Conservation (phyloP, 2,113 vertebrate genomes). For the Anarhynchus alexandrinus region DNA sequence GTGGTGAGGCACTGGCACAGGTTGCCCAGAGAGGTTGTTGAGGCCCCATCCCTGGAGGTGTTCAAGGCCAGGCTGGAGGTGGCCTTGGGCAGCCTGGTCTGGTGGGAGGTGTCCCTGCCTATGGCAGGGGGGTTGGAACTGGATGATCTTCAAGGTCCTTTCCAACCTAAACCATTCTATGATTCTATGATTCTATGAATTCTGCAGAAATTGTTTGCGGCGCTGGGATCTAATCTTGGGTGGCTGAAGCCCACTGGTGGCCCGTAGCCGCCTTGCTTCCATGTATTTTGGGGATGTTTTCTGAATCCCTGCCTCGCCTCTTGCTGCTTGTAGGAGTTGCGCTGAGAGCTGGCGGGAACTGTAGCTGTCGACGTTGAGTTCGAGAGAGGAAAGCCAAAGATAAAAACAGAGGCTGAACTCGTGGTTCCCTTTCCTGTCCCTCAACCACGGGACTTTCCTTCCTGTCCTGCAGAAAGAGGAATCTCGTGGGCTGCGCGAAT, state of each 20-base stretch:
- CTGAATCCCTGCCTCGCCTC: not conserved
- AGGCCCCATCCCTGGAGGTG: too few species aligned
- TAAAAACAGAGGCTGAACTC: not conserved
- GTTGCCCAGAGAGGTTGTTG: too few species aligned
- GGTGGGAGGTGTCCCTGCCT: too few species aligned
- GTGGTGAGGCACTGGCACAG: too few species aligned
- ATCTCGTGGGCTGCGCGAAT: not conserved
- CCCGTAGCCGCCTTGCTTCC: not conserved
- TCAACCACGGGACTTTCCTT: not conserved
- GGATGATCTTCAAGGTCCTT: too few species aligned
- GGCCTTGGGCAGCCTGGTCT: too few species aligned
- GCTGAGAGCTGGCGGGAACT: not conserved
- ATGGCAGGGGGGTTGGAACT: too few species aligned
- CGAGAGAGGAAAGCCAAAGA: not conserved
- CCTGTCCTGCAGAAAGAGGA: not conserved
- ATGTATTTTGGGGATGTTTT: fast-evolving
- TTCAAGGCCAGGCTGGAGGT: too few species aligned
- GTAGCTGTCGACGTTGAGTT: not conserved
- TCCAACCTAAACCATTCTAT: too few species aligned
- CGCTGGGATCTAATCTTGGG: not conserved
- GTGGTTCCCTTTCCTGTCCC: not conserved
- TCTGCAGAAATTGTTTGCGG: not conserved
- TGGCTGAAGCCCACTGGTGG: not conserved
- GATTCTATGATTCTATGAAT: too few species aligned
- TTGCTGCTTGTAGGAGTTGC: fast-evolving